phyloP scores from a whole-genome alignment of 1,140 invertebrate species.

The Micrasema minimum region DNA sequence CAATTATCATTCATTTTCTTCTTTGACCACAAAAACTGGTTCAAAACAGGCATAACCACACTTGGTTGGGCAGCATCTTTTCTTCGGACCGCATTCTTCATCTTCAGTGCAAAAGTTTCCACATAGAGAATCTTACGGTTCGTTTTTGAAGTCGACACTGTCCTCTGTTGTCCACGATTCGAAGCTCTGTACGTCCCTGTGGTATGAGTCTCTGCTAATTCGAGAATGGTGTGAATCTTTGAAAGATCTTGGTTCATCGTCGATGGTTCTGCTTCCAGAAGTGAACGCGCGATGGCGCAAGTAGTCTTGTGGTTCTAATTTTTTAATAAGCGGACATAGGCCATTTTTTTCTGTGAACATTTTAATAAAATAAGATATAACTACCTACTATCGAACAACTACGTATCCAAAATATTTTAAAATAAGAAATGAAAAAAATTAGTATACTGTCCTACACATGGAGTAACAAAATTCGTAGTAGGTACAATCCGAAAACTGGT shows the following conservation, averaged over 20 bases:
- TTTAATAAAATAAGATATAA: neutral
- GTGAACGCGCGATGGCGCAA: slow-evolving; percentile 33
- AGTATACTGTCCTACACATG: too few relatives aligned
- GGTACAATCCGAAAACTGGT: too few relatives aligned
- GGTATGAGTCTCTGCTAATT: slow-evolving; percentile 20
- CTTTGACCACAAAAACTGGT: slow-evolving; percentile 29
- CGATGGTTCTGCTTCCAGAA: slow-evolving; percentile 32
- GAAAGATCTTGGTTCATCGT: slow-evolving; percentile 18
- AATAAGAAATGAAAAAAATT: neutral
- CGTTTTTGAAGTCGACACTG: slow-evolving; percentile 10
- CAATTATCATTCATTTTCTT: neutral
- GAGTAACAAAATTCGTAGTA: too few relatives aligned
- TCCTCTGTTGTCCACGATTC: slow-evolving; percentile 1
- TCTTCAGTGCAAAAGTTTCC: slow-evolving; percentile 39
- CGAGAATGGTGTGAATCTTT: neutral
- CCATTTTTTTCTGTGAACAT: slow-evolving; percentile 27
- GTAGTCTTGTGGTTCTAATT: slow-evolving; percentile 40
- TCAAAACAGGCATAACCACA: slow-evolving; percentile 44
- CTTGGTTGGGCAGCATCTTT: slow-evolving; percentile 40
- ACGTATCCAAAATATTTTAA: neutral
- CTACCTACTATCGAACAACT: neutral
- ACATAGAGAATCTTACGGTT: slow-evolving; percentile 37
- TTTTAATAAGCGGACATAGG: slow-evolving; percentile 39
- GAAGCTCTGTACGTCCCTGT: slow-evolving; percentile 12
- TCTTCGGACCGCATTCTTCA: slow-evolving; percentile 31